Conservation (phyloP, 2,797 vertebrate genomes). For the Protosalanx chinensis region DNA sequence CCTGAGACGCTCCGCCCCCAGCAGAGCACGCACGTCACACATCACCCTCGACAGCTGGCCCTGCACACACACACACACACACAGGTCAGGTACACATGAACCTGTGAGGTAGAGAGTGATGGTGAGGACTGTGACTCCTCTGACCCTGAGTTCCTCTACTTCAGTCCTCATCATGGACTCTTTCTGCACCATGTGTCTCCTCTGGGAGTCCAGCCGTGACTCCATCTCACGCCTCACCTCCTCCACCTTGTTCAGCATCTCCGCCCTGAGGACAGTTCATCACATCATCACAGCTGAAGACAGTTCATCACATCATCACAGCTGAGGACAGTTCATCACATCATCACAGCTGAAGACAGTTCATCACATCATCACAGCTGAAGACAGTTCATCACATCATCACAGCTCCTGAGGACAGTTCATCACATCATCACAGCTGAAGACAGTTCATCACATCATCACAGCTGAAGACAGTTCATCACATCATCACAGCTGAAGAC, state of each 20-base stretch:
- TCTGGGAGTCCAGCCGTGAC: constrained; percentile 87
- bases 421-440: too few species aligned
- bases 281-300: neutral
- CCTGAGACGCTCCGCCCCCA: constrained; percentile 80
- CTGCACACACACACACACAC: constrained; percentile 54
- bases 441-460: too few species aligned
- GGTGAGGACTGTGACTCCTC: neutral
- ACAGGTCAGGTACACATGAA: neutral
- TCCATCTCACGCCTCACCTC: constrained; percentile 89
- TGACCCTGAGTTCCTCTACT: constrained; percentile 88
- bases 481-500: too few species aligned
- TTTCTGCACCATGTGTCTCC: constrained; percentile 91
- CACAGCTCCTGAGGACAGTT: too few species aligned
- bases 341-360: too few species aligned
- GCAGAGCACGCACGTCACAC: constrained; percentile 79
- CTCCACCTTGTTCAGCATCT: constrained; percentile 86
- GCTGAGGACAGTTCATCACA: too few species aligned
- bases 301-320: neutral
- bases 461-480: too few species aligned
- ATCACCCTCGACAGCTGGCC: constrained; percentile 82
- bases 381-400: too few species aligned
- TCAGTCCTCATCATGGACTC: constrained; percentile 84
- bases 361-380: too few species aligned
- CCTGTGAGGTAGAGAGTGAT: too few species aligned
- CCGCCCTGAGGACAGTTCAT: constrained; percentile 67